Evolutionary conservation across 1,140 invertebrate species (phyloP).

Genomic region (Lepidurus arcticus): DNA sequence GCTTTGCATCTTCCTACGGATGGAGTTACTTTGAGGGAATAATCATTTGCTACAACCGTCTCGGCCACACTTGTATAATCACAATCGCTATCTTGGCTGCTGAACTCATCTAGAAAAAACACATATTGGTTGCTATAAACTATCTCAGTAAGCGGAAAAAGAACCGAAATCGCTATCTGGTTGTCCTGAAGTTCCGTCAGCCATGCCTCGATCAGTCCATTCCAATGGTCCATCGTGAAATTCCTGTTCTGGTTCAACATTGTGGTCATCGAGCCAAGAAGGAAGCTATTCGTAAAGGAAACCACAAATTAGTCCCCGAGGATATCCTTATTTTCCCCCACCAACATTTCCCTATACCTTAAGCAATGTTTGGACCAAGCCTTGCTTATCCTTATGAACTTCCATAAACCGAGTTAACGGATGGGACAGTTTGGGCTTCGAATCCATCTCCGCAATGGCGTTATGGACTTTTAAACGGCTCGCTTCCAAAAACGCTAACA

Average conservation of each 20-base stretch:
- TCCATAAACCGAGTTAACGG: constrained; percentile 78
- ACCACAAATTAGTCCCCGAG: background rate
- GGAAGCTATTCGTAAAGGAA: background rate
- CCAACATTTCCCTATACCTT: constrained; percentile 52
- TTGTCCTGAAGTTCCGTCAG: constrained; percentile 74
- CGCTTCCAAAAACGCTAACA: constrained; percentile 86
- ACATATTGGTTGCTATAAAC: background rate
- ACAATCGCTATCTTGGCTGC: constrained; percentile 57
- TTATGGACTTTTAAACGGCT: constrained; percentile 78
- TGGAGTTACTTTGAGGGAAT: constrained; percentile 44
- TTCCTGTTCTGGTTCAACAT: background rate
- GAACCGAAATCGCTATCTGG: constrained; percentile 70
- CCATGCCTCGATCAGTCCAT: constrained; percentile 68
- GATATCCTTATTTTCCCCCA: background rate
- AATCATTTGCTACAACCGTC: constrained; percentile 44
- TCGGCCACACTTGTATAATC: constrained; percentile 39
- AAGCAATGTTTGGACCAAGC: constrained; percentile 74
- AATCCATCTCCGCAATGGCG: constrained; percentile 72
- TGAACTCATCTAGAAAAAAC: constrained; percentile 60
- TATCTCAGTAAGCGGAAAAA: constrained; percentile 28
- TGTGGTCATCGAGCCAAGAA: background rate
- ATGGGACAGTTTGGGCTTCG: constrained; percentile 55
- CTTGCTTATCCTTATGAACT: constrained; percentile 80
- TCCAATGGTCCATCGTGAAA: constrained; percentile 43
- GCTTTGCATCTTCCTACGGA: constrained; percentile 65